Evolutionary conservation across 2,113 vertebrate genomes (phyloP), one percentile per base, ranked within the genome.

Genomic region (Pantherophis guttatus): DNA sequence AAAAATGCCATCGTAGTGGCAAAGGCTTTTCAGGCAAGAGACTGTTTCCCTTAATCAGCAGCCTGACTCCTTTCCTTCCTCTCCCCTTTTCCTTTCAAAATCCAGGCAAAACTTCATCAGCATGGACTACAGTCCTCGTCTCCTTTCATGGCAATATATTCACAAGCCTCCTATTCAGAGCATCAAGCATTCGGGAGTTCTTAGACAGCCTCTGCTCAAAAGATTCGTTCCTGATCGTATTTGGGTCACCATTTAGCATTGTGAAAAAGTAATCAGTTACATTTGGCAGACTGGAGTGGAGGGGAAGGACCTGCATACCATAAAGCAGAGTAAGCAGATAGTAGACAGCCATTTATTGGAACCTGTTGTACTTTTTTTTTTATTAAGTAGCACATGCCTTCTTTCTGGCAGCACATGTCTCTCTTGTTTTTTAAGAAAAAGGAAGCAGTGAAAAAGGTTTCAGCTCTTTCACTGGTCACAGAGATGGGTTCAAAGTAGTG

Each of bases 11-110:
- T 54, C 48, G 33, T 21, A 26, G 39, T 92, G 21, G 93, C n/a
- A 91, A 91, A 91, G 29, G 90, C 88, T 90, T 93, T 91, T 58
- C 70, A 87, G 93, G 87, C 75, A 86, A 58, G 26, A 21, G 39
- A 23, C 13, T 24, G 52, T 62, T 89, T 87, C 54, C 57, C 87
- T 91, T 91, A 70, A 70, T 90, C 91, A 94, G 87, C 87, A 86
- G 70, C 57, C 58, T 90, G 87, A 58, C 87, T 62, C 39, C 55
- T 81, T 19, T 54, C 29, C 44, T 58, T 8, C 53, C 29, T 4
- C 50, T 4, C 0, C 33, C 70, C 15, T 33, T 57, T 5, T 88
- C 55, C 29, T 39, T 88, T 17, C 26, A 87, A 87, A 89, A 33
- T 53, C 39, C 50, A 54, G 70, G 62, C 55, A 86, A 86, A 86